Base-by-base conservation (phyloP, 2,797 vertebrate genomes). In the Acanthurus lineatus region DNA sequence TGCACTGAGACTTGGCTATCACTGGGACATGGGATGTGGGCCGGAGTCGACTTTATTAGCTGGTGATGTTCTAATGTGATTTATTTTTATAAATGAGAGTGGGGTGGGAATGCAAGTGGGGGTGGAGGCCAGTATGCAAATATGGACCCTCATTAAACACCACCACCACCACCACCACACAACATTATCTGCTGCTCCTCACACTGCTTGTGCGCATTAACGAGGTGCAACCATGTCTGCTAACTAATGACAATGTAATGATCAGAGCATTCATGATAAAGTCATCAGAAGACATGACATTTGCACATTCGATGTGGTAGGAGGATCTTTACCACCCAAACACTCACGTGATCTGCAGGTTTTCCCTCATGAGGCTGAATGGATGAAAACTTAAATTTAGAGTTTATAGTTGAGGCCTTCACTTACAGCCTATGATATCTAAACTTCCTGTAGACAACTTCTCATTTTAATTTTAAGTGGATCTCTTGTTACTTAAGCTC, bases 171-270 rank as follows among this genome's bases (percentile, higher is more conserved):
- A 86, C 86, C 89, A 91, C 86, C 96, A 94, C 95, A 97, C 96
- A 95, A 97, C 97, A 97, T 97, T 97, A 97, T 97, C 96, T 94
- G 95, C 96, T 93, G 96, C 96, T 96, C 95, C 95, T 96, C 69
- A 91, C 95, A 97, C 96, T 97, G 97, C 97, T 97, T 96, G 96
- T 95, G 92, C 87, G 93, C 96, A 96, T 96, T 97, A 98, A 97
- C 96, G 96, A 97, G 95, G 93, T 95, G 94, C 95, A 96, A 93
- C 95, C 95, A 96, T 96, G 96, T 96, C 96, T 94, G 94, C 86
- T 95, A 96, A 96, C 96, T 97, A 98, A 98, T 97, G 96, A 96
- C 95, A 96, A 94, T 93, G 95, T 95, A 96, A 97, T 96, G 96
- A 97, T 97, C 96, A 96, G 73, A 77, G 87, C 78, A 5, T 84